Conservation (phyloP, 2,113 vertebrate species). For the Amblyornis subalaris region DNA sequence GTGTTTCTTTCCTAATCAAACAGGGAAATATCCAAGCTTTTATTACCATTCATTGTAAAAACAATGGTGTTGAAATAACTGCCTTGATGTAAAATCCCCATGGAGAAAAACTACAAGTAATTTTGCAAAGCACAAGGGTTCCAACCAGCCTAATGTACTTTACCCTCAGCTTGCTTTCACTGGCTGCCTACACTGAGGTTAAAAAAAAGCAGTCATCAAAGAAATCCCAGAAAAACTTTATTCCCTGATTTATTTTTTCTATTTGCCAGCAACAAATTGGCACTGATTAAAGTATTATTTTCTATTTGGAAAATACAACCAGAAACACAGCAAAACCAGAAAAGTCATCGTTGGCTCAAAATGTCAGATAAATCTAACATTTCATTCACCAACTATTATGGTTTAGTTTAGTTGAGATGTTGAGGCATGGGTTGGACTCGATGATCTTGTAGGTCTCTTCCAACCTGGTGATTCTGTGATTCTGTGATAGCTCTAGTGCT, state of each 20-base stretch:
- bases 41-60: neutral
- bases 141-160: neutral
- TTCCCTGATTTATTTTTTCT: neutral
- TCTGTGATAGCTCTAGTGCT: neutral
- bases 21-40: neutral
- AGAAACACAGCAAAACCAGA: neutral
- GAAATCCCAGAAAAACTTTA: neutral
- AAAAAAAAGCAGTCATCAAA: neutral
- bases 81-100: neutral
- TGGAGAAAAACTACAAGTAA: neutral
- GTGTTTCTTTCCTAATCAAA: neutral
- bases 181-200: neutral
- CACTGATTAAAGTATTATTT: neutral
- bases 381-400: slow-evolving; percentile 4
- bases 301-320: neutral
- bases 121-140: neutral
- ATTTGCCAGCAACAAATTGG: neutral
- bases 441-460: too few species aligned
- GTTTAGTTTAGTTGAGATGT: too few species aligned
- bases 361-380: neutral
- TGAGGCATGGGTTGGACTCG: too few species aligned
- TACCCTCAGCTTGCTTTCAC: neutral
- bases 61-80: neutral
- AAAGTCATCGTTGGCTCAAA: neutral
- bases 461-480: too few species aligned